These are phyloP conservation scores for Cepaea nemoralis DNA, from an alignment of 1,140 invertebrate genomes.

Conservation along the genomic window DNA sequence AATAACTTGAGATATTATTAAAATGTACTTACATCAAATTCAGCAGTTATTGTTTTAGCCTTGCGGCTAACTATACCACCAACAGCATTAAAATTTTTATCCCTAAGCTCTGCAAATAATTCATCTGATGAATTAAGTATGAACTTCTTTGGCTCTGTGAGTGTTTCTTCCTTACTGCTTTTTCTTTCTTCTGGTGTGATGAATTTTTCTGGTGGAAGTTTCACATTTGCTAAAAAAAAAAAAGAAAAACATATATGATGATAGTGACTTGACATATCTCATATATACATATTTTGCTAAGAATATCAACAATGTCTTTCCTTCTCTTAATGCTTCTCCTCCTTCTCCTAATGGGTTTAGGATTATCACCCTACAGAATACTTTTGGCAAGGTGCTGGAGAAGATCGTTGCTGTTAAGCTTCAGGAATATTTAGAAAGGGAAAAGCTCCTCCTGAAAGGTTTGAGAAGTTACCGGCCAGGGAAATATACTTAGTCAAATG, in stretches of 20 bases:
- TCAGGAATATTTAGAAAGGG: too few species aligned
- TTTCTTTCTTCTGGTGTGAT: slow-evolving; percentile 48
- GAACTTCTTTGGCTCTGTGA: slow-evolving; percentile 84
- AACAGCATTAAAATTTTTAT: slow-evolving; percentile 94
- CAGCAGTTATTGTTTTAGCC: slow-evolving; percentile 85
- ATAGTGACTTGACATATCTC: too few species aligned
- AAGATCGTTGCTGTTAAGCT: too few species aligned
- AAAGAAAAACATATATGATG: slow-evolving; percentile 7
- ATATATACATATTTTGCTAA: too few species aligned
- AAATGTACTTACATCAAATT: slow-evolving; percentile 78
- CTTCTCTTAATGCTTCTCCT: too few species aligned
- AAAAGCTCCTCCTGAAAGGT: too few species aligned
- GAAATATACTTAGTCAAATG: too few species aligned
- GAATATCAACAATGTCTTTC: too few species aligned
- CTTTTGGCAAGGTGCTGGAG: too few species aligned
- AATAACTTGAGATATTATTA: not conserved
- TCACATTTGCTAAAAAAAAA: slow-evolving; percentile 79
- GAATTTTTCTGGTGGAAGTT: slow-evolving; percentile 88
- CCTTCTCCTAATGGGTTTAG: too few species aligned
- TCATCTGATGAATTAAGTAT: slow-evolving; percentile 92
- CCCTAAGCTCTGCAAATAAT: slow-evolving; percentile 87
- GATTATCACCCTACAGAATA: too few species aligned
- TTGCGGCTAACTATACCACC: slow-evolving; percentile 87
- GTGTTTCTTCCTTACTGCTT: slow-evolving; percentile 51
- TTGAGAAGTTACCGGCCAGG: too few species aligned